These are phyloP conservation scores for Ostrea edulis DNA, from an alignment of 1,140 invertebrate genomes.

Conservation along the genomic window DNA sequence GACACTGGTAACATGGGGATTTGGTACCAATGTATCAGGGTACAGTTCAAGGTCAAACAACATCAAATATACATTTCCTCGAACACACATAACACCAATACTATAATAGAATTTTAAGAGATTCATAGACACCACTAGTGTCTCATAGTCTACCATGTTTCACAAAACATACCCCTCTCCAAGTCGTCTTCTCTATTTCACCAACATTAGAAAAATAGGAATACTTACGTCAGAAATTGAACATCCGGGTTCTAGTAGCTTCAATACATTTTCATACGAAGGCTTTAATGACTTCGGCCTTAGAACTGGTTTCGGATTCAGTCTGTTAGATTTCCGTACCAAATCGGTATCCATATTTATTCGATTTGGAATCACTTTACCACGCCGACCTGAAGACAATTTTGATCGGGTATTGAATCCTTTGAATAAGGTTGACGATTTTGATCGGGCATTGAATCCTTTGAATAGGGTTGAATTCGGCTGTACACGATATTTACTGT, in stretches of 20 bases:
- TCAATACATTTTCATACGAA: not conserved
- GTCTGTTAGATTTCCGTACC: not conserved
- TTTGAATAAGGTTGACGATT: not conserved
- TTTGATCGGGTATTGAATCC: not conserved
- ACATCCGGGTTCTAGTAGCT: not conserved
- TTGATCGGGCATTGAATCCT: not conserved
- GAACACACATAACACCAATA: not conserved
- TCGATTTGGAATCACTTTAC: not conserved
- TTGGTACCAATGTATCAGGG: too few species aligned
- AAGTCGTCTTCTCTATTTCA: not conserved
- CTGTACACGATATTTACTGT: not conserved
- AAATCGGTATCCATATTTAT: not conserved
- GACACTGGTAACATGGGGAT: too few species aligned
- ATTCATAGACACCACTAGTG: not conserved
- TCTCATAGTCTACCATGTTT: not conserved
- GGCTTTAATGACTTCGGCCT: not conserved
- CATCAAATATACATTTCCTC: too few species aligned
- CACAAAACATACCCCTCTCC: not conserved
- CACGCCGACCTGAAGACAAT: not conserved
- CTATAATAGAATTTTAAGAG: not conserved
- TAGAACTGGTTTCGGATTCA: not conserved
- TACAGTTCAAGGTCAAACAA: too few species aligned
- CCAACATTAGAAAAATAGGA: not conserved
- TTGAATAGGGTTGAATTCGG: not conserved
- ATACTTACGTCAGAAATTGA: constrained; percentile 11